Evolutionary conservation across 1,140 invertebrate species (phyloP).

Genomic region (Samia ricini): DNA sequence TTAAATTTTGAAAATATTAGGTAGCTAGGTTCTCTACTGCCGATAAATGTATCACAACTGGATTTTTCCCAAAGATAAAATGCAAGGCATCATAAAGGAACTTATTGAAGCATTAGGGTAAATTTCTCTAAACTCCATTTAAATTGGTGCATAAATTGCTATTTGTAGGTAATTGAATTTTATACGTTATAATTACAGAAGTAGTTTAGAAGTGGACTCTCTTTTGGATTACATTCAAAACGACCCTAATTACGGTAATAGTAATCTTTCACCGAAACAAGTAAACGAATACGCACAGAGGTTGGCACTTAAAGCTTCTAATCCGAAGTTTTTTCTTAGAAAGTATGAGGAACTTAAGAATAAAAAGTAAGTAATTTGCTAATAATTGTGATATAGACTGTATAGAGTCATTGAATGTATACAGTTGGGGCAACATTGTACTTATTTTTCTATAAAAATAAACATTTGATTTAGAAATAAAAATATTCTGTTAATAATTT

Average conservation of each 20-base stretch:
- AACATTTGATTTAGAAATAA: too few relatives aligned
- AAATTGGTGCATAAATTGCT: neutral
- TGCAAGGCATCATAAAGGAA: constrained; percentile 73
- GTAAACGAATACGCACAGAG: constrained; percentile 69
- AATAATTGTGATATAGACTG: neutral
- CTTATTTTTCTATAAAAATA: too few relatives aligned
- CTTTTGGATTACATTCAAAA: constrained; percentile 74
- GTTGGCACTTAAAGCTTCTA: constrained; percentile 64
- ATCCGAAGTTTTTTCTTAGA: constrained; percentile 67
- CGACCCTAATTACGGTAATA: constrained; percentile 72
- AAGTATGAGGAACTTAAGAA: constrained; percentile 73
- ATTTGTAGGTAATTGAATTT: constrained; percentile 18
- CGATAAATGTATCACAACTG: constrained; percentile 66
- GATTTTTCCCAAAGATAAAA: constrained; percentile 59
- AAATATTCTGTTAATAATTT: too few relatives aligned
- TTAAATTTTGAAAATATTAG: constrained; percentile 3
- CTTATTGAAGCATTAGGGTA: constrained; percentile 71
- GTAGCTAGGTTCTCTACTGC: too few relatives aligned
- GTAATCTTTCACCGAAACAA: constrained; percentile 66
- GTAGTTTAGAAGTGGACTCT: constrained; percentile 70
- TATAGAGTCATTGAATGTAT: neutral
- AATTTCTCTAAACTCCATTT: neutral
- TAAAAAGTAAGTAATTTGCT: constrained; percentile 51
- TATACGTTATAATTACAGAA: constrained; percentile 57
- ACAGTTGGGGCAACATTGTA: neutral